These are phyloP conservation scores for Orgyia antiqua DNA, from an alignment of 2,888 invertebrate genomes.

Conservation along the genomic window DNA sequence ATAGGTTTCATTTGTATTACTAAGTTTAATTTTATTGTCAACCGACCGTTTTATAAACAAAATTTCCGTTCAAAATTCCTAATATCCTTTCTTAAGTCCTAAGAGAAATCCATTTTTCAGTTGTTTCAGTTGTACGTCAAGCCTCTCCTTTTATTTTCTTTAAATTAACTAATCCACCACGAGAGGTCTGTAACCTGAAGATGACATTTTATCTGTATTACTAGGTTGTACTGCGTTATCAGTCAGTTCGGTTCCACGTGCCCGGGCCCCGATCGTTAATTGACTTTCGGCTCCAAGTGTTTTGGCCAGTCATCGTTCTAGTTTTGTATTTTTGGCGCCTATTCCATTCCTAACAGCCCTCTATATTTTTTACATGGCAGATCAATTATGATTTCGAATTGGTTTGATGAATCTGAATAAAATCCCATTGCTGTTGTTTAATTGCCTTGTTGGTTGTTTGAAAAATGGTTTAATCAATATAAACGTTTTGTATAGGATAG, in stretches of 20 bases:
- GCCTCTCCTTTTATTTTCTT: too few relatives aligned
- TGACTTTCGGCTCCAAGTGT: slow-evolving; percentile 67
- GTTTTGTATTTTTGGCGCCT: slow-evolving; percentile 75
- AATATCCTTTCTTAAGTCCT: too few relatives aligned
- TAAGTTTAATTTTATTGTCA: too few relatives aligned
- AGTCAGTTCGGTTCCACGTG: slow-evolving; percentile 54
- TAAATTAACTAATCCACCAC: too few relatives aligned
- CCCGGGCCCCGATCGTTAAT: slow-evolving; percentile 57
- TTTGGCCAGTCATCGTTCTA: slow-evolving; percentile 73
- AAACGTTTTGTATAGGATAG: slow-evolving; percentile 39
- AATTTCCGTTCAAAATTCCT: too few relatives aligned
- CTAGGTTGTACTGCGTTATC: slow-evolving; percentile 35
- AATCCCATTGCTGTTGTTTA: slow-evolving; percentile 74
- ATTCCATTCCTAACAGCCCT: slow-evolving; percentile 69
- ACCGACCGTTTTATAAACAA: too few relatives aligned
- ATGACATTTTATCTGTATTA: slow-evolving; percentile 22
- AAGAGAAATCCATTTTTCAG: too few relatives aligned
- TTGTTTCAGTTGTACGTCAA: too few relatives aligned
- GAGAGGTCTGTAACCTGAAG: too few relatives aligned
- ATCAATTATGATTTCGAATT: slow-evolving; percentile 77
- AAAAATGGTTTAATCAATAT: slow-evolving; percentile 66
- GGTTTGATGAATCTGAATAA: slow-evolving; percentile 77
- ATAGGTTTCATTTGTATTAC: too few relatives aligned
- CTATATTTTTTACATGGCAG: slow-evolving; percentile 71
- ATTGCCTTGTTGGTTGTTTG: slow-evolving; percentile 69